Conservation (phyloP, 2,888 invertebrate genomes). For the Sarcophaga subvicina region DNA sequence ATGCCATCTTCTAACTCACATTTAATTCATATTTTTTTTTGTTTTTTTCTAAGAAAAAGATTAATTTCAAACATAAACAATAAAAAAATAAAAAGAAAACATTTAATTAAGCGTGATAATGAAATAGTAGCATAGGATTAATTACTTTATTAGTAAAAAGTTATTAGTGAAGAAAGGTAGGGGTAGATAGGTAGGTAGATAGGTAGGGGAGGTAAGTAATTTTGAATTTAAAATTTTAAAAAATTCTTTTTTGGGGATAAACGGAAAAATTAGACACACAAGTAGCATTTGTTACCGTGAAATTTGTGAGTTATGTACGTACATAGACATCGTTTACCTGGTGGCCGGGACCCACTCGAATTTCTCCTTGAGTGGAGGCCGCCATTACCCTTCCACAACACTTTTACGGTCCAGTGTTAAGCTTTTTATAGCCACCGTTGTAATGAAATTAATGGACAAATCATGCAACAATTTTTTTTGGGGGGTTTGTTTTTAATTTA, state of each 20-base stretch:
- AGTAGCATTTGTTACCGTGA: constrained; percentile 83
- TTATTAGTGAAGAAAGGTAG: too few relatives aligned
- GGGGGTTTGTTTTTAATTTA: too few relatives aligned
- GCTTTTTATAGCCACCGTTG: constrained; percentile 80
- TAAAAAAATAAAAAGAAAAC: too few relatives aligned
- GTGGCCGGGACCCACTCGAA: constrained; percentile 90
- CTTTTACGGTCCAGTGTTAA: constrained; percentile 82
- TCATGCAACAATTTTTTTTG: constrained; percentile 73
- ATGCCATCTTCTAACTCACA: too few relatives aligned
- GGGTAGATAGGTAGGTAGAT: too few relatives aligned
- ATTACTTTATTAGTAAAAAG: too few relatives aligned
- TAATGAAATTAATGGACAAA: constrained; percentile 76
- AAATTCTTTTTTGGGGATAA: constrained; percentile 58
- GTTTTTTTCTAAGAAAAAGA: too few relatives aligned
- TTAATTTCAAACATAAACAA: too few relatives aligned
- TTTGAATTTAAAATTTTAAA: constrained; percentile 70
- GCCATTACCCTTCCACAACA: constrained; percentile 82
- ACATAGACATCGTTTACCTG: constrained; percentile 88
- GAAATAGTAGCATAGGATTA: too few relatives aligned
- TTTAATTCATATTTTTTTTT: too few relatives aligned
- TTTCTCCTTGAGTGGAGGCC: constrained; percentile 90
- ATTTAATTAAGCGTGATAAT: too few relatives aligned
- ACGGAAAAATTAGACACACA: constrained; percentile 57
- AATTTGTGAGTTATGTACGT: constrained; percentile 84
- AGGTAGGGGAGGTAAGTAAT: constrained; percentile 50